These are phyloP conservation scores for Pangasius macronema DNA, from an alignment of 2,797 vertebrate species.

Conservation along the genomic window DNA sequence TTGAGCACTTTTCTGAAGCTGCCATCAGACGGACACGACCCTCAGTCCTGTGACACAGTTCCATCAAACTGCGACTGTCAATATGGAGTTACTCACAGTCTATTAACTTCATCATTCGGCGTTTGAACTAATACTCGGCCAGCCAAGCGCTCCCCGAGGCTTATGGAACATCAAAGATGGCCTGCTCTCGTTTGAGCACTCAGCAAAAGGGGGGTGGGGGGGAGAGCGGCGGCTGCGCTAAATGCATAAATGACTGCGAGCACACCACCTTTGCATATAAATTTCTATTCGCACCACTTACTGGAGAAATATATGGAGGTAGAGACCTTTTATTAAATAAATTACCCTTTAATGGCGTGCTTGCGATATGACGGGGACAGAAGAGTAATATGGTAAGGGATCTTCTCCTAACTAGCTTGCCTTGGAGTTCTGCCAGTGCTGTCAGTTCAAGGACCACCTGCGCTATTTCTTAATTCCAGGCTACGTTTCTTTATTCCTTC, in stretches of 20 bases:
- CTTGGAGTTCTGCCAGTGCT: conserved; percentile 67
- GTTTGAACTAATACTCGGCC: conserved; percentile 55
- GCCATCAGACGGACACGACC: conserved; percentile 17
- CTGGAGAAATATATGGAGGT: conserved; percentile 50
- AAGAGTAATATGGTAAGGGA: conserved; percentile 50
- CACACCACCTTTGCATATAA: conserved; percentile 66
- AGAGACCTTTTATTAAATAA: conserved; percentile 46
- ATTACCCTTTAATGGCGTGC: conserved; percentile 41
- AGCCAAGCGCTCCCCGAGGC: conserved; percentile 56
- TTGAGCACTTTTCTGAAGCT: conserved; percentile 11
- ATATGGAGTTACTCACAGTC: conserved; percentile 54
- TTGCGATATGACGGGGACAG: conserved; percentile 33
- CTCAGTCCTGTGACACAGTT: conserved; percentile 45
- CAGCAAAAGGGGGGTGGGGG: conserved; percentile 17
- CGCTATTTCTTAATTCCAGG: conserved; percentile 65
- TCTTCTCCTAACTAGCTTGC: conserved; percentile 63
- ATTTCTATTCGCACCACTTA: conserved; percentile 58
- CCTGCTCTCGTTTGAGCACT: conserved; percentile 60
- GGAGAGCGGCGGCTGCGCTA: conserved; percentile 37
- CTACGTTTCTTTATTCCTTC: conserved; percentile 65
- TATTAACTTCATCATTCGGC: conserved; percentile 54
- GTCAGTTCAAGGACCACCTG: conserved; percentile 71
- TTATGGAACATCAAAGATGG: conserved; percentile 66
- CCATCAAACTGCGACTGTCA: conserved; percentile 43
- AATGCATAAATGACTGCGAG: conserved; percentile 68